A percentile compares a stretch with the other conserved stretches of the same genome.
Conservation (phyloP, 2,888 invertebrate species). For the Nymphalis polychloros region DNA sequence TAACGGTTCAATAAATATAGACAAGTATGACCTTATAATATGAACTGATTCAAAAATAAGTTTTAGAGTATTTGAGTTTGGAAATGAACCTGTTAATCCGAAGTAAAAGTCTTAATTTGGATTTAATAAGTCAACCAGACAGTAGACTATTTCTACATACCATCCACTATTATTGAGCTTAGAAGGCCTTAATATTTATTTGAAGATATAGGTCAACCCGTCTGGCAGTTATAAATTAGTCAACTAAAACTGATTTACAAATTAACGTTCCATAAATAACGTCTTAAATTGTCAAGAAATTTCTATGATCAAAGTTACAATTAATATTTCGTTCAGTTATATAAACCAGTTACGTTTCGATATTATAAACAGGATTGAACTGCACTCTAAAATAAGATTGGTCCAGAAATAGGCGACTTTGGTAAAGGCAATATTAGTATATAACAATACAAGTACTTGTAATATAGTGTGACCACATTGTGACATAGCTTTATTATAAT, state of each 20-base stretch:
- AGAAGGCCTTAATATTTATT: not conserved
- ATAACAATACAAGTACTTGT: conserved; percentile 60
- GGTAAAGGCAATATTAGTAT: conserved; percentile 55
- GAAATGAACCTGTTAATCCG: no score
- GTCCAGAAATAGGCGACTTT: conserved; percentile 58
- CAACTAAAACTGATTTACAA: no score
- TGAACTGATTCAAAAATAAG: no score
- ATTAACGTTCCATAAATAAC: not conserved
- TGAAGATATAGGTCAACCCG: not conserved
- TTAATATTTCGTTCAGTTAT: not conserved
- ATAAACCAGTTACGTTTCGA: conserved; percentile 33
- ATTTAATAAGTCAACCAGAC: not conserved
- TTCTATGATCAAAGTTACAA: not conserved
- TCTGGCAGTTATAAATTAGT: not conserved
- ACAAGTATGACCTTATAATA: no score
- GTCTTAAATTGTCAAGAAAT: not conserved
- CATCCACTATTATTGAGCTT: not conserved
- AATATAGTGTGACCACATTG: not conserved
- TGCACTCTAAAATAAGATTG: conserved; percentile 62
- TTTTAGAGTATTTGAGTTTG: no score
- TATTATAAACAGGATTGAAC: conserved; percentile 46
- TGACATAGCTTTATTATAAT: not conserved
- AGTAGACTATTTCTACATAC: not conserved
- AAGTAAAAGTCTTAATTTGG: not conserved
- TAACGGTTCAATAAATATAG: no score